phyloP scores from a whole-genome alignment of 2,888 invertebrate genomes.

The Amphipoea lucens region DNA sequence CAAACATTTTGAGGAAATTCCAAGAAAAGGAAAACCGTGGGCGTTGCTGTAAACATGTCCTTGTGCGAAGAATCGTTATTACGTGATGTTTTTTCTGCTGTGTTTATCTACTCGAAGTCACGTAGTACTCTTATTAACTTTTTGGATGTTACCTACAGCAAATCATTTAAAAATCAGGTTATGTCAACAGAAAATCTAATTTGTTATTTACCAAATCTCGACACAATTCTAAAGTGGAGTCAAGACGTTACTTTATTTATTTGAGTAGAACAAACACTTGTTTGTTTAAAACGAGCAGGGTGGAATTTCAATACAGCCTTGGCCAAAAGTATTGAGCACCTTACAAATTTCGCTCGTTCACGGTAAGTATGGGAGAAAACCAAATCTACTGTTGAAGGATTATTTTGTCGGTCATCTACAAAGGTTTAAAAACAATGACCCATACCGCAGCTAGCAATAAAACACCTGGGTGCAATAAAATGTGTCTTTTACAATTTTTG shows the following conservation, averaged over 20 bases:
- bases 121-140: constrained; percentile 10
- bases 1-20: constrained; percentile 13
- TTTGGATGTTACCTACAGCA: not conserved
- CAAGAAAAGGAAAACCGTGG: constrained; percentile 7
- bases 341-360: no score
- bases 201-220: constrained; percentile 14
- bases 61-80: not conserved
- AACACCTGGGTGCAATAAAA: no score
- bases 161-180: not conserved
- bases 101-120: constrained; percentile 7
- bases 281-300: constrained; percentile 17
- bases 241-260: constrained; percentile 5
- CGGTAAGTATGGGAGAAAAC: no score
- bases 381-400: no score
- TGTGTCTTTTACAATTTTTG: no score
- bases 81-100: not conserved
- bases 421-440: no score
- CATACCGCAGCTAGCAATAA: no score
- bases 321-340: no score
- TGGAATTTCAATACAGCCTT: constrained; percentile 31
- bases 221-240: constrained; percentile 2
- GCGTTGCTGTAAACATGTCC: constrained; percentile 11
- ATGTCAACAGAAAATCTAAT: not conserved
- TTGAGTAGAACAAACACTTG: constrained; percentile 22
- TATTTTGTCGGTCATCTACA: no score